Conservation (phyloP, 2,113 vertebrate species). For the Bettongia penicillata region DNA sequence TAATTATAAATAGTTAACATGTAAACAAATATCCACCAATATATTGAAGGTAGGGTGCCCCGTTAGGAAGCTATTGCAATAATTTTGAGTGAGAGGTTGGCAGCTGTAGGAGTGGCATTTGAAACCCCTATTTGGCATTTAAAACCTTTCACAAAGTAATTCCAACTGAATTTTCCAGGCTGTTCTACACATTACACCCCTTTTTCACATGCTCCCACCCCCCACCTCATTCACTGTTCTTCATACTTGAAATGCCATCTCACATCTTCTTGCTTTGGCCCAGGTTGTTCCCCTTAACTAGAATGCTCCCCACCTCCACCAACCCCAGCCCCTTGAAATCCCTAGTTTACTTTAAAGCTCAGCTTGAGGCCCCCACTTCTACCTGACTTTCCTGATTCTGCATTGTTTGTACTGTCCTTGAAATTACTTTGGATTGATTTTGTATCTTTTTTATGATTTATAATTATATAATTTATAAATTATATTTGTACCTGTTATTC, state of each 20-base stretch:
- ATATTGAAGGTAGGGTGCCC: neutral
- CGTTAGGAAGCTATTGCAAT: neutral
- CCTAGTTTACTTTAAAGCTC: neutral
- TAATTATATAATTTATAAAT: neutral
- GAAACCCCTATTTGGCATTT: neutral
- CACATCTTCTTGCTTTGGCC: neutral
- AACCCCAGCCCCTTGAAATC: neutral
- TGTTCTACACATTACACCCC: neutral
- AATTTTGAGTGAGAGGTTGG: neutral
- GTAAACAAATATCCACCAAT: neutral
- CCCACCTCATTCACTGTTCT: neutral
- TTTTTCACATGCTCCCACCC: fast-evolving
- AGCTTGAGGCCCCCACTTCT: neutral
- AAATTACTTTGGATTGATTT: neutral
- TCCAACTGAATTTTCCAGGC: neutral
- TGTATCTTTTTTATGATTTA: neutral
- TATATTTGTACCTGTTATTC: neutral
- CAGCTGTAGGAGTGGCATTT: neutral
- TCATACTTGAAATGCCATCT: neutral
- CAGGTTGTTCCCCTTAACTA: neutral
- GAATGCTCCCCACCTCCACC: neutral
- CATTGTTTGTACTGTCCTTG: neutral
- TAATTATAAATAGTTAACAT: neutral
- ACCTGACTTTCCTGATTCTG: neutral
- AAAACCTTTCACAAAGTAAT: neutral